Percentiles rank a stretch among this genome's conserved stretches.
phyloP scores from a whole-genome alignment of 2,797 vertebrate genomes.

The Myotis vivesi region DNA sequence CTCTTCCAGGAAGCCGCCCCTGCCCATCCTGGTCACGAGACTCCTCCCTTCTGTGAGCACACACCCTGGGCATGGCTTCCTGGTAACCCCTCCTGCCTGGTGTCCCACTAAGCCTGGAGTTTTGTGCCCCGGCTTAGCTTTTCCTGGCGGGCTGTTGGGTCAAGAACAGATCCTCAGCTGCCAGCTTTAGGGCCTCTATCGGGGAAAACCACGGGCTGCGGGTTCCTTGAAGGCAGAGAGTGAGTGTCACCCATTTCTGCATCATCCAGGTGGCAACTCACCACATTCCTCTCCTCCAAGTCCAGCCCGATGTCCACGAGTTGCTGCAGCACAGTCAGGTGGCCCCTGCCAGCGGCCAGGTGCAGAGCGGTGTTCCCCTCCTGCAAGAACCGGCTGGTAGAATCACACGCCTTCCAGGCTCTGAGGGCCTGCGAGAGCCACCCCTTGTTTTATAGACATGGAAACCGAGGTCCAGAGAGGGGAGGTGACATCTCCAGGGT shows the following conservation, averaged over 20 bases:
- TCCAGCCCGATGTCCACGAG: slow-evolving; percentile 86
- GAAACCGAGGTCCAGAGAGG: neutral
- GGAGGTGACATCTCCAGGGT: neutral
- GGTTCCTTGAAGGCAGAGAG: neutral
- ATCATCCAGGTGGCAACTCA: slow-evolving; percentile 78
- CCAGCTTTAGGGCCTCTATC: neutral
- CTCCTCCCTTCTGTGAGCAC: neutral
- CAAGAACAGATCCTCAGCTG: neutral
- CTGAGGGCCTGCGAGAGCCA: accelerated
- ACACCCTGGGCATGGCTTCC: accelerated
- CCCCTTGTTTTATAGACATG: neutral
- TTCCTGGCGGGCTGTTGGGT: neutral
- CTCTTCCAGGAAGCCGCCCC: neutral
- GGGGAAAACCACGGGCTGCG: neutral
- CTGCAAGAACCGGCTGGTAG: slow-evolving; percentile 76
- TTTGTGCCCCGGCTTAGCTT: neutral
- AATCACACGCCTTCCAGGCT: neutral
- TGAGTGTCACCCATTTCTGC: accelerated
- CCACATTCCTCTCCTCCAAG: slow-evolving; percentile 88
- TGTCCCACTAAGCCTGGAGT: neutral
- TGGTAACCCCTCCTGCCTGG: neutral
- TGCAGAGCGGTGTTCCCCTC: slow-evolving; percentile 90
- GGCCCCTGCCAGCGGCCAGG: slow-evolving; percentile 88
- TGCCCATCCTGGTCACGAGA: neutral
- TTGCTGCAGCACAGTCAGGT: slow-evolving; percentile 86